Base-by-base conservation (phyloP, 2,113 vertebrate genomes). In the Thalassarche chlororhynchos region DNA sequence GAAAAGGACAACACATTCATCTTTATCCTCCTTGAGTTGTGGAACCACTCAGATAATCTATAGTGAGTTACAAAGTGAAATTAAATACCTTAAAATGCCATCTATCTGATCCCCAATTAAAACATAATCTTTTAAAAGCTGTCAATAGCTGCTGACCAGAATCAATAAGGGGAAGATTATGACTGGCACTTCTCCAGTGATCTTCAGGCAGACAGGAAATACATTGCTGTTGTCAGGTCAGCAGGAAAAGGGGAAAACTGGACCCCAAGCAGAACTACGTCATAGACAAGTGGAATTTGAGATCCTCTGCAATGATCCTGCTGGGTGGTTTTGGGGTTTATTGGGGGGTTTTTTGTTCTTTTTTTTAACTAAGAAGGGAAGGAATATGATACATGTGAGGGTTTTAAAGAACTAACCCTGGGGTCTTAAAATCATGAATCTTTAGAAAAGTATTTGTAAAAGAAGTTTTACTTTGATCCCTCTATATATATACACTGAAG, bases 61-160 rank as follows among this genome's bases (percentile, higher is more conserved):
- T 98, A 91, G 97, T 84, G 49, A 86, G 69, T 97, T 96, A 93
- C 36, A 66, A 84, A 91, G 94, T 76, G 96, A 98, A 98, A 98
- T 97, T 97, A 98, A 98, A 98, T 98, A 98, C 98, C 96, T 98
- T 97, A 98, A 98, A 98, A 98, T 95, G 93, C 96, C 98, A 98
- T 98, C 97, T 98, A 97, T 98, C 98, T 96, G 96, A 98, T 98
- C 98, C 94, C 97, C 98, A 99, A 99, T 99, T 98, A 99, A 99
- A 98, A 98, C 97, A 97, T 99, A 98, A 99, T 99, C 98, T 98
- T 98, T 99, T 98, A 97, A 98, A 97, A 93, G 80, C 95, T 98
- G 99, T 98, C 98, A 98, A 99, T 99, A 98, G 89, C 83, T 95
- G 95, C 97, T 93, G 97, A 96, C 98, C 97, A 80, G 96, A 97